These are phyloP conservation scores for Epiblema foenella DNA, from an alignment of 2,888 invertebrate species.

Conservation along the genomic window DNA sequence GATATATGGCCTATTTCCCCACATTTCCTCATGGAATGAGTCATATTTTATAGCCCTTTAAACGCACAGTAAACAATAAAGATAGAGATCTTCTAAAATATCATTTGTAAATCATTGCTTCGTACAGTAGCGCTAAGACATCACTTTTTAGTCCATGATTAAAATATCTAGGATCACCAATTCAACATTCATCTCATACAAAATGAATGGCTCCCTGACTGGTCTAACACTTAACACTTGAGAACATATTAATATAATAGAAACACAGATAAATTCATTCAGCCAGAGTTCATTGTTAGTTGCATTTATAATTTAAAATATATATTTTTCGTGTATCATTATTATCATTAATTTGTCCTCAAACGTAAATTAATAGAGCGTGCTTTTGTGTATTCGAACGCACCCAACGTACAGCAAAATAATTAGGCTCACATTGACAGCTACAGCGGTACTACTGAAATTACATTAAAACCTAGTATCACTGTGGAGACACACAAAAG, in stretches of 20 bases:
- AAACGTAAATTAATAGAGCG: conserved; percentile 42
- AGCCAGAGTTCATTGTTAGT: conserved; percentile 18
- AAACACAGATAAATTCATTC: conserved; percentile 4
- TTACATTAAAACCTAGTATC: conserved; percentile 65
- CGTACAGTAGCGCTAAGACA: conserved; percentile 38
- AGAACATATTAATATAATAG: conserved; percentile 15
- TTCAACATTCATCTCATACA: conserved; percentile 29
- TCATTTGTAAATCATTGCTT: not conserved
- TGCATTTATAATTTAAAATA: conserved; percentile 12
- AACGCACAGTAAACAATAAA: not conserved
- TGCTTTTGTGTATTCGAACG: conserved; percentile 53
- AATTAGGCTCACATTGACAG: conserved; percentile 39
- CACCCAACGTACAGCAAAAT: conserved; percentile 32
- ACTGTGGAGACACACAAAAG: conserved; percentile 69
- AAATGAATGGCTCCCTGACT: conserved; percentile 22
- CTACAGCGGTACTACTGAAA: conserved; percentile 44
- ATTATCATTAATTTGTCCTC: not conserved
- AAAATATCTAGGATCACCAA: conserved; percentile 27
- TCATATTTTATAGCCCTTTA: not conserved
- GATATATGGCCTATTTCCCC: not conserved
- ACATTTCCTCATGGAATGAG: not conserved
- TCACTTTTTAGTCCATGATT: conserved; percentile 20
- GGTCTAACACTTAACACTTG: conserved; percentile 12
- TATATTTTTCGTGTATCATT: not conserved
- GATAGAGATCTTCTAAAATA: conserved; percentile 2